Percentiles rank a stretch among this genome's conserved stretches.
phyloP scores from a whole-genome alignment of 2,888 invertebrate genomes.

The Dendrolimus pini region DNA sequence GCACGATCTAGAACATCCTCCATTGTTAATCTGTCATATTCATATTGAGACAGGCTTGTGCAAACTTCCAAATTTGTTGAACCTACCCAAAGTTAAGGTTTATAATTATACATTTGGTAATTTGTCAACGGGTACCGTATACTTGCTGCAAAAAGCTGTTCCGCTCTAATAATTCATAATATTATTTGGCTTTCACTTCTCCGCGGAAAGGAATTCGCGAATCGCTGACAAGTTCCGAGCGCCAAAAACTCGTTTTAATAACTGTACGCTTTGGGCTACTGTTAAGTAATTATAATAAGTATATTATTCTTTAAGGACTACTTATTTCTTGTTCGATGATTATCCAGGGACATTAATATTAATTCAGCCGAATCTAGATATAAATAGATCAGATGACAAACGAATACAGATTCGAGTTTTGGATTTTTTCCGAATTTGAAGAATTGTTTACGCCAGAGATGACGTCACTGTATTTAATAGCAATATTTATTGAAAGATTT shows the following conservation, averaged over 20 bases:
- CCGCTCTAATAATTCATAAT: slow-evolving; percentile 51
- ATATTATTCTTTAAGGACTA: not conserved
- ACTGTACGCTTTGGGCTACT: slow-evolving; percentile 17
- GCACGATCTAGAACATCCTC: too few relatives aligned
- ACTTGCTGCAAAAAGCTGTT: slow-evolving; percentile 32
- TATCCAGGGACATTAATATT: too few relatives aligned
- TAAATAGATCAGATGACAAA: too few relatives aligned
- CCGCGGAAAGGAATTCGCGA: slow-evolving; percentile 44
- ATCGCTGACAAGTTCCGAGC: slow-evolving; percentile 21
- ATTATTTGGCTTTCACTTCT: slow-evolving; percentile 66
- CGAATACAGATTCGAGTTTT: too few relatives aligned
- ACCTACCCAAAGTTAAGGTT: slow-evolving; percentile 8
- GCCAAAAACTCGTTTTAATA: slow-evolving; percentile 27
- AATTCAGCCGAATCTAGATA: too few relatives aligned
- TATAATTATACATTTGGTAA: slow-evolving; percentile 2
- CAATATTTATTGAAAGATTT: too few relatives aligned
- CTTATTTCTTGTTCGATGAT: not conserved
- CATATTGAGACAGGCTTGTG: too few relatives aligned
- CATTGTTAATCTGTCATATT: too few relatives aligned
- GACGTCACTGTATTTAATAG: too few relatives aligned
- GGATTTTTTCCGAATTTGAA: too few relatives aligned
- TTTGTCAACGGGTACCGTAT: slow-evolving; percentile 30
- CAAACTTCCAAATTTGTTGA: too few relatives aligned
- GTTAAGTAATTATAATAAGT: not conserved
- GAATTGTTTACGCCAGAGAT: too few relatives aligned